Evolutionary conservation across 1,140 invertebrate species (phyloP), one percentile per base, ranked within the genome.

Genomic region (Magallana angulata): DNA sequence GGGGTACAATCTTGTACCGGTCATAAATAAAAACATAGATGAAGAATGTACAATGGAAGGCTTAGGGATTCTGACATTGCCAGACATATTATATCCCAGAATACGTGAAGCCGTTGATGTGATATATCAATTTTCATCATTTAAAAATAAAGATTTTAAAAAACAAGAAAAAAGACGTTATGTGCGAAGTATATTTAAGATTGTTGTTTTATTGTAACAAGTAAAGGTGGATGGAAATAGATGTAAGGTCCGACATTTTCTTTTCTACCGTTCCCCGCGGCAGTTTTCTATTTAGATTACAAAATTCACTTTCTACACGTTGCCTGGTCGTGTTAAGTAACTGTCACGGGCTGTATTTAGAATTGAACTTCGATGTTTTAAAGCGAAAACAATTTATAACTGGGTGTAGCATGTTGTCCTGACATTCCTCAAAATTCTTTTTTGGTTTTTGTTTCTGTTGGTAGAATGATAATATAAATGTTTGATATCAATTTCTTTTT

Each of bases 321-420:
- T 76, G 8, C 7, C 5, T 11, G 68, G 24, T 76, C 68, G 24
- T 76, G 68, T 76, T 12, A 36, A 76, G 68, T 76, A 76, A 76
- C 68, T 76, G 60, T 62, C 0, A 62, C 60, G 60, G 14, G 60
- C 60, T 62, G 68, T 76, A 30, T 76, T 76, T 76, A 76, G 68
- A 76, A 76, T 30, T 48, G 11, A 24, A 30, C 68, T 30, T 76
- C 24, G 68, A 30, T 76, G 68, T 76, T 76, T 76, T 76, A 12
- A 76, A 68, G 68, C 4, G 9, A 76, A 76, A 76, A 76, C 68
- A 76, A 76, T 12, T 76, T 18, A 76, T 30, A 76, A 76, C 68
- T 36, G 68, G 68, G 68, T 76, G 68, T 76, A 76, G 68, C 68
- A 36, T 76, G 68, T 11, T 76, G 68, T 76, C 68, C 9, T 76